phyloP scores from a whole-genome alignment of 1,140 invertebrate species.

The Apis florea region DNA sequence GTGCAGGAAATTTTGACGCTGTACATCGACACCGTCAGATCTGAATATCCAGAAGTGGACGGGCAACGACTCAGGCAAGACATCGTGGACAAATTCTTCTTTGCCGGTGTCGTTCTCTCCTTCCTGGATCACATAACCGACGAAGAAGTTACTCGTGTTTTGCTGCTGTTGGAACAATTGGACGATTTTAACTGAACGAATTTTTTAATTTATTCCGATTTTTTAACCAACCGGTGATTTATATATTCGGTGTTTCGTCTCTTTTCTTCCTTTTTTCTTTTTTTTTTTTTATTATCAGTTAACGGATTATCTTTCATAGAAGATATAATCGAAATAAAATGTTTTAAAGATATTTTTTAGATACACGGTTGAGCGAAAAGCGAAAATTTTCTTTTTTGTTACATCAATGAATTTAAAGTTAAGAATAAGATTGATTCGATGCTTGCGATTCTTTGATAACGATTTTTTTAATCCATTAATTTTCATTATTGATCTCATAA shows the following conservation, averaged over 20 bases:
- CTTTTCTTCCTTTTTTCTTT: too few relatives aligned
- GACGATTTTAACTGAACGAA: slow-evolving; percentile 13
- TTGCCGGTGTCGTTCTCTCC: slow-evolving; percentile 26
- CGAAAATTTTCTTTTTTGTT: background rate
- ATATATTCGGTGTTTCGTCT: too few relatives aligned
- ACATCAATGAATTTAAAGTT: background rate
- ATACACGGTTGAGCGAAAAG: background rate
- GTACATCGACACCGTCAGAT: slow-evolving; percentile 50
- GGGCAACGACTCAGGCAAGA: slow-evolving; percentile 29
- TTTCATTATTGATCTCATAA: background rate
- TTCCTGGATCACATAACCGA: slow-evolving; percentile 21
- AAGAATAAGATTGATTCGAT: too few relatives aligned
- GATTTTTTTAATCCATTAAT: background rate
- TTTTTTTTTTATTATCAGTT: background rate
- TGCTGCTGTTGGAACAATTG: slow-evolving; percentile 29
- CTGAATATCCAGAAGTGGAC: slow-evolving; percentile 31
- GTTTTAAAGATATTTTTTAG: background rate
- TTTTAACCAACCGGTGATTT: too few relatives aligned
- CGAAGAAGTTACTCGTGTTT: slow-evolving; percentile 24
- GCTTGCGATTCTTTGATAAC: background rate
- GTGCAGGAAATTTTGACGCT: slow-evolving; percentile 35
- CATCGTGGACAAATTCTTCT: slow-evolving; percentile 41
- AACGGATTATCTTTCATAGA: background rate
- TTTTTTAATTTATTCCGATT: too few relatives aligned
- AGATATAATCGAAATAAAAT: background rate